Conservation (phyloP, 2,113 vertebrate genomes). For the Phoenicopterus ruber region DNA sequence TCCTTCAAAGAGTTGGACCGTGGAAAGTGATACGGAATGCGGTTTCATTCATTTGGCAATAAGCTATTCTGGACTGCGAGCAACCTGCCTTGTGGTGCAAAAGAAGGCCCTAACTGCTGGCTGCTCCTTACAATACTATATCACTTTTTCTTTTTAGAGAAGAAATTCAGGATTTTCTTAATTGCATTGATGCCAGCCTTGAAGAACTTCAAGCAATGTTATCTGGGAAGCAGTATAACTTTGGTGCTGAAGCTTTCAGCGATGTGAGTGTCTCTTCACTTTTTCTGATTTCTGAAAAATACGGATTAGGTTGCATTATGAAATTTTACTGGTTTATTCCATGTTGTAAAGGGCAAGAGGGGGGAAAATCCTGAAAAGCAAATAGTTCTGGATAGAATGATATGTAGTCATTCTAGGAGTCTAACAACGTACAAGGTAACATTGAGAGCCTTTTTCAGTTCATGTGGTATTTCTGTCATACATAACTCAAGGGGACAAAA, state of each 20-base stretch:
- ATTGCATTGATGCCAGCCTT: conserved; percentile 60
- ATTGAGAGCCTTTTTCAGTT: neutral
- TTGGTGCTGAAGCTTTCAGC: neutral
- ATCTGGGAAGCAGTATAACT: conserved; percentile 55
- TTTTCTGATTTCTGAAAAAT: neutral
- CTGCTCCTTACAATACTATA: neutral
- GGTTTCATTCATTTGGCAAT: neutral
- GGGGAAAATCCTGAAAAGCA: neutral
- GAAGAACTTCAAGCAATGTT: conserved; percentile 65
- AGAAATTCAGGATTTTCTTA: conserved; percentile 68
- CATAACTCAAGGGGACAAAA: fast-evolving
- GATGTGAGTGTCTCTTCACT: conserved; percentile 41
- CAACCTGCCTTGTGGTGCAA: neutral
- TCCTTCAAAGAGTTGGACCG: neutral
- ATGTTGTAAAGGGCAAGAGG: neutral
- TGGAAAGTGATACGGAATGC: neutral
- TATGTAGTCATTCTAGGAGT: neutral
- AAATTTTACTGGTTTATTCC: neutral
- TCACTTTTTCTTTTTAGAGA: conserved; percentile 46
- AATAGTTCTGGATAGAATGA: neutral
- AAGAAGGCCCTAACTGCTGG: neutral
- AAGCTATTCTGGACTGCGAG: neutral
- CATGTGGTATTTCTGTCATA: neutral
- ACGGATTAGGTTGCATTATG: neutral
- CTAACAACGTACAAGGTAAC: neutral